A percentile compares a stretch with the other conserved stretches of the same genome.
phyloP scores from a whole-genome alignment of 2,113 vertebrate species.

The Gallinago jamesoni region DNA sequence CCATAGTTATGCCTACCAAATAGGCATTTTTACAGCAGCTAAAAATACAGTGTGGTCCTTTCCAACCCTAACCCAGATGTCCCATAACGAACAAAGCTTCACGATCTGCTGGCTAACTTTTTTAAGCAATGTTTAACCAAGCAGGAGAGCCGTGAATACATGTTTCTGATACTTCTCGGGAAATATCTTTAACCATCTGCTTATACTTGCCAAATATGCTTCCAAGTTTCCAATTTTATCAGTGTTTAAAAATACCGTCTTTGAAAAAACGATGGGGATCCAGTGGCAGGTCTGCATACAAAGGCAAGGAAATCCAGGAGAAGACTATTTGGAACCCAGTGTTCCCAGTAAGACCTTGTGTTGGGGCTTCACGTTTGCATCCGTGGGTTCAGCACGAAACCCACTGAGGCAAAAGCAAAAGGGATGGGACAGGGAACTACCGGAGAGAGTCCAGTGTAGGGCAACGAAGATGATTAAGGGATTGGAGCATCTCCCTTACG shows the following conservation, averaged over 20 bases:
- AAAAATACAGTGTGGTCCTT: background rate
- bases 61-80: background rate
- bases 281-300: constrained; percentile 32
- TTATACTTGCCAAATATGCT: constrained; percentile 71
- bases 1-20: background rate
- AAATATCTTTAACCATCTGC: constrained; percentile 77
- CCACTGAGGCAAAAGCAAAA: background rate
- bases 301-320: constrained; percentile 57
- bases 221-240: constrained; percentile 76
- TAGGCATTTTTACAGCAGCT: background rate
- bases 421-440: background rate
- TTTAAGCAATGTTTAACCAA: constrained; percentile 42
- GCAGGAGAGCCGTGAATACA: constrained; percentile 58
- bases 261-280: constrained; percentile 45
- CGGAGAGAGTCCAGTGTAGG: too few species aligned
- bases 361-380: background rate
- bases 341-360: background rate
- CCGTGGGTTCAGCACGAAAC: background rate
- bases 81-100: background rate
- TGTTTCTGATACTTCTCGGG: constrained; percentile 67
- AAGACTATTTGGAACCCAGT: background rate
- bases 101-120: constrained; percentile 18
- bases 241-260: constrained; percentile 66
- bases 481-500: too few species aligned
- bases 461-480: too few species aligned